Percentiles rank a stretch among this genome's conserved stretches.
These are phyloP conservation scores for Pteropus alecto DNA, from an alignment of 2,113 vertebrate genomes.

Conservation along the genomic window DNA sequence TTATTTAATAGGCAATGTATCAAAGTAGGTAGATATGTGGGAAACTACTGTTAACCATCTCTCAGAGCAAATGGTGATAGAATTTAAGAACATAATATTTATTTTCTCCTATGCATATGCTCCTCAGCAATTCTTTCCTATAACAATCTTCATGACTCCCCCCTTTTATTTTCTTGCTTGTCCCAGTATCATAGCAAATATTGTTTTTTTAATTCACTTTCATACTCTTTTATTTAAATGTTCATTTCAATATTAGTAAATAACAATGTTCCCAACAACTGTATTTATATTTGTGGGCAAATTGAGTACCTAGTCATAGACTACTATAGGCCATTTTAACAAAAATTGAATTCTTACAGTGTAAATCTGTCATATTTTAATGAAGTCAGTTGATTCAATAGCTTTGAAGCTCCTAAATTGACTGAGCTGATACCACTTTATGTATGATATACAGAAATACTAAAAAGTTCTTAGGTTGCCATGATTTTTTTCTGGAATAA, in stretches of 20 bases:
- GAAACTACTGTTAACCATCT: background rate
- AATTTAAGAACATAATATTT: background rate
- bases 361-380: background rate
- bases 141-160: background rate
- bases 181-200: background rate
- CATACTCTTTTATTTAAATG: background rate
- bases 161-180: background rate
- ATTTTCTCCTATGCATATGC: background rate
- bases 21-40: background rate
- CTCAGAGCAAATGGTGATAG: background rate
- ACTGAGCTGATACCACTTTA: background rate
- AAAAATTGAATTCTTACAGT: background rate
- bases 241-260: background rate
- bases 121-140: background rate
- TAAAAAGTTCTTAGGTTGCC: background rate
- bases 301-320: background rate
- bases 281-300: background rate
- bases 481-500: background rate
- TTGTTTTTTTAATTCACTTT: background rate
- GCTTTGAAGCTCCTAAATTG: background rate
- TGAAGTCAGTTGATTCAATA: background rate
- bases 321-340: background rate
- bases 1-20: background rate
- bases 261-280: background rate
- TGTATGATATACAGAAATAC: background rate